A percentile compares a stretch with the other conserved stretches of the same genome.
These are phyloP conservation scores for Hyperopisus bebe DNA, from an alignment of 2,113 vertebrate species.

Conservation along the genomic window DNA sequence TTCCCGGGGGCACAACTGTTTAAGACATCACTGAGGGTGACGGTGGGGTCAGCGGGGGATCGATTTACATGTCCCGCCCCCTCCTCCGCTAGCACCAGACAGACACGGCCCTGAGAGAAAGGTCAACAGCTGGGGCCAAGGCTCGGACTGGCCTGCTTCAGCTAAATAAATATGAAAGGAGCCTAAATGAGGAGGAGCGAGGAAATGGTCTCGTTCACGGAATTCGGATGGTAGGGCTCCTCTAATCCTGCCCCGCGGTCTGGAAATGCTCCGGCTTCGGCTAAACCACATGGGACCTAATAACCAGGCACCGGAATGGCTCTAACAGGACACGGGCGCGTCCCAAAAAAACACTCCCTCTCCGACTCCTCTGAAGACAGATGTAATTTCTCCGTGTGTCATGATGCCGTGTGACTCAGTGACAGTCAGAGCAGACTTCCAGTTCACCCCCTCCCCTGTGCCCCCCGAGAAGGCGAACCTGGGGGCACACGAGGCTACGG, in stretches of 20 bases:
- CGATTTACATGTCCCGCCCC: not conserved
- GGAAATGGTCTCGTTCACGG: not conserved
- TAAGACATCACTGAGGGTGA: constrained; percentile 3
- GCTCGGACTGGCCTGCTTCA: not conserved
- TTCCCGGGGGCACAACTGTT: not conserved
- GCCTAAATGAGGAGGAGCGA: not conserved
- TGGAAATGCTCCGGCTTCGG: not conserved
- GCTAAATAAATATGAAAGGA: not conserved
- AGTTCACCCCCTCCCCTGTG: not conserved
- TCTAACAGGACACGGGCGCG: not conserved
- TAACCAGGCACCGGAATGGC: not conserved
- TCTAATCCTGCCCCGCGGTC: not conserved
- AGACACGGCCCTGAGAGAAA: not conserved
- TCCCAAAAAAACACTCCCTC: not conserved
- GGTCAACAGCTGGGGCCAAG: not conserved
- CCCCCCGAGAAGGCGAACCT: not conserved
- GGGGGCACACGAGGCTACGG: not conserved
- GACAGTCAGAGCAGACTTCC: not conserved
- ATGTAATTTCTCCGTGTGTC: not conserved
- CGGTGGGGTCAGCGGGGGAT: not conserved
- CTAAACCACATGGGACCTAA: not conserved
- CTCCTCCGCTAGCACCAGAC: not conserved
- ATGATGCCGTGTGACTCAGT: not conserved
- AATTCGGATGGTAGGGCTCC: not conserved
- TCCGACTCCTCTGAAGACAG: not conserved